phyloP scores from a whole-genome alignment of 2,113 vertebrate species.

The Psittacula cyanocephala region DNA sequence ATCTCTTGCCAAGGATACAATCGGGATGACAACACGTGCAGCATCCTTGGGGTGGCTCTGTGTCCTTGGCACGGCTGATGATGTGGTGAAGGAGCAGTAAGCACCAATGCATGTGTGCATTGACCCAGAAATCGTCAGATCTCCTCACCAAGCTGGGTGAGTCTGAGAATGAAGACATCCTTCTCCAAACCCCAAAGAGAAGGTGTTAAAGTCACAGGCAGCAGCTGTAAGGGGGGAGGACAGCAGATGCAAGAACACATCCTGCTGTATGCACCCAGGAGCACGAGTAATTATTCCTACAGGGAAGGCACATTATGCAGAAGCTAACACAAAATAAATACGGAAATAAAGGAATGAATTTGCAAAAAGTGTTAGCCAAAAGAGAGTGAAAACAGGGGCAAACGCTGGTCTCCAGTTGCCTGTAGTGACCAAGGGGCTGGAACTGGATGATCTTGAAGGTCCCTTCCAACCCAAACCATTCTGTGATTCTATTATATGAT shows the following conservation, averaged over 20 bases:
- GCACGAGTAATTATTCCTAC: neutral
- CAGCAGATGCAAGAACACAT: neutral
- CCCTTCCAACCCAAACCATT: neutral
- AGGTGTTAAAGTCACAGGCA: neutral
- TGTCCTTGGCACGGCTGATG: neutral
- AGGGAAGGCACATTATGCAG: neutral
- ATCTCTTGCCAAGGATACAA: neutral
- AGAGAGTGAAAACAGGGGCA: neutral
- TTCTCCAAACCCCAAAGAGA: neutral
- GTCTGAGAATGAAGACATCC: neutral
- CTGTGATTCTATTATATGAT: neutral
- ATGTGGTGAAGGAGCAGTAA: neutral
- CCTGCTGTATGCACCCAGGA: neutral
- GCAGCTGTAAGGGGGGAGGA: neutral
- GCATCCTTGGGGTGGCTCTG: neutral
- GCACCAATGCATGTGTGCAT: fast-evolving
- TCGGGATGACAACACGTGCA: fast-evolving
- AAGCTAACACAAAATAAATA: neutral
- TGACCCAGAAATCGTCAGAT: neutral
- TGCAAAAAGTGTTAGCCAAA: neutral
- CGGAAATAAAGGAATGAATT: neutral
- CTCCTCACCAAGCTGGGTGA: neutral
- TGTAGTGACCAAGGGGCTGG: neutral
- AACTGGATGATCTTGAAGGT: neutral
- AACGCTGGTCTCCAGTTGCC: neutral